phyloP scores from a whole-genome alignment of 2,113 vertebrate genomes.

The Brachirus orientalis region DNA sequence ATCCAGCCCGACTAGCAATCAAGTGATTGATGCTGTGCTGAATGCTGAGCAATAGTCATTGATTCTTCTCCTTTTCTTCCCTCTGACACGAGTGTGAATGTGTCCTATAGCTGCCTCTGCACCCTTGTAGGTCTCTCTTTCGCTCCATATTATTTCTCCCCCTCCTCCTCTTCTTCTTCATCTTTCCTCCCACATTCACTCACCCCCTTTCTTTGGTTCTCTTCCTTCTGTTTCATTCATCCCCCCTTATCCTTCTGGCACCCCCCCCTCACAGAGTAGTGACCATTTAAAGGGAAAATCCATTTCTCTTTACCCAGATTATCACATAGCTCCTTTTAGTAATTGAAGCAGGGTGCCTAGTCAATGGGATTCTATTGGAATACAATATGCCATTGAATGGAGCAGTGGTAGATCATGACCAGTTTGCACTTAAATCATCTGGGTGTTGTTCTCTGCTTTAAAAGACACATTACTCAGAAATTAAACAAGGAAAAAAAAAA shows the following conservation, averaged over 20 bases:
- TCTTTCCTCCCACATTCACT: neutral
- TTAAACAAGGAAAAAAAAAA: constrained; percentile 48
- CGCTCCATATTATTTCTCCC: neutral
- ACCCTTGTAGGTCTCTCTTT: constrained; percentile 6
- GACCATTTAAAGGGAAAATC: constrained; percentile 61
- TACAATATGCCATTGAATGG: constrained; percentile 56
- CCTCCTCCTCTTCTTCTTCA: neutral
- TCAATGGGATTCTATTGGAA: constrained; percentile 66
- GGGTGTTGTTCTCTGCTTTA: constrained; percentile 29
- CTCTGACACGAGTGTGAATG: constrained; percentile 12
- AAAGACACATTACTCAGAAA: constrained; percentile 45
- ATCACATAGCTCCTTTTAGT: constrained; percentile 60
- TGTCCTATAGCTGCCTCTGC: constrained; percentile 1
- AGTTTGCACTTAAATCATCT: constrained; percentile 46
- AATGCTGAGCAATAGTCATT: constrained; percentile 47
- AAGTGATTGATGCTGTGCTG: constrained; percentile 59
- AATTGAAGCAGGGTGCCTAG: constrained; percentile 47
- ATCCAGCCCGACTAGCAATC: constrained; percentile 62
- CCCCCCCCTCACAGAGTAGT: constrained; percentile 4
- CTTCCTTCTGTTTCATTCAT: neutral
- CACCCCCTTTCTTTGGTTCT: neutral
- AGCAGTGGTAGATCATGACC: constrained; percentile 39
- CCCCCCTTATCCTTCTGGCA: neutral
- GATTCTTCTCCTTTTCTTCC: constrained; percentile 22
- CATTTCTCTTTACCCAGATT: constrained; percentile 66